phyloP scores from a whole-genome alignment of 1,140 invertebrate genomes.

The Aphaenogaster floridana region DNA sequence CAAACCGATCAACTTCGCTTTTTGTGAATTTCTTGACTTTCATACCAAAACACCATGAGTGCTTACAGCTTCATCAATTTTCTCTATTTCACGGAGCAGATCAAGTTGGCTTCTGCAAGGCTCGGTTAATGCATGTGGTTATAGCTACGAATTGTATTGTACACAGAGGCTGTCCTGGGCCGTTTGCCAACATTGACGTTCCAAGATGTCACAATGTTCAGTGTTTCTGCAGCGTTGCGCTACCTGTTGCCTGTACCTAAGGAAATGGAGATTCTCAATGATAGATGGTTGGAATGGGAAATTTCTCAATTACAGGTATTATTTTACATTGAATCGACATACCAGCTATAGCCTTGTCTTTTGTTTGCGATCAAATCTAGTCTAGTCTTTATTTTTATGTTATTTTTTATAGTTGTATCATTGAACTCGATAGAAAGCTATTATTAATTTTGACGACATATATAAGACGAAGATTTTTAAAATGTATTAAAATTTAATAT shows the following conservation, averaged over 20 bases:
- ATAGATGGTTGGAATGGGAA: slow-evolving; percentile 93
- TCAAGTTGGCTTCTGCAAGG: neutral
- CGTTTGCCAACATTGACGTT: slow-evolving; percentile 86
- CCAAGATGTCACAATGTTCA: slow-evolving; percentile 80
- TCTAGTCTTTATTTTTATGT: neutral
- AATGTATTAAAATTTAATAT: slow-evolving; percentile 27
- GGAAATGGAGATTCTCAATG: slow-evolving; percentile 82
- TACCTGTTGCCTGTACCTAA: slow-evolving; percentile 85
- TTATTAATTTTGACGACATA: neutral
- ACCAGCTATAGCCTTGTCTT: neutral
- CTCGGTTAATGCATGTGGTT: slow-evolving; percentile 25
- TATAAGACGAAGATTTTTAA: slow-evolving; percentile 62
- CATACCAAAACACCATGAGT: neutral
- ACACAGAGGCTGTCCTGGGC: slow-evolving; percentile 75
- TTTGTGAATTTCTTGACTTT: neutral
- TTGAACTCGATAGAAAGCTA: neutral
- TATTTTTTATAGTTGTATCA: neutral
- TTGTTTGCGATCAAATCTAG: neutral
- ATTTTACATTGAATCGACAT: slow-evolving; percentile 9
- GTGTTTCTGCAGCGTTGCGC: slow-evolving; percentile 87
- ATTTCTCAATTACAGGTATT: slow-evolving; percentile 89
- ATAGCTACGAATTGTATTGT: slow-evolving; percentile 45
- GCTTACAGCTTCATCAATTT: neutral
- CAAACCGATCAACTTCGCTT: neutral
- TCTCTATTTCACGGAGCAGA: neutral